Evolutionary conservation across 2,888 invertebrate species (phyloP), one percentile per base, ranked within the genome.

Genomic region (Ypsolopha scabrella): DNA sequence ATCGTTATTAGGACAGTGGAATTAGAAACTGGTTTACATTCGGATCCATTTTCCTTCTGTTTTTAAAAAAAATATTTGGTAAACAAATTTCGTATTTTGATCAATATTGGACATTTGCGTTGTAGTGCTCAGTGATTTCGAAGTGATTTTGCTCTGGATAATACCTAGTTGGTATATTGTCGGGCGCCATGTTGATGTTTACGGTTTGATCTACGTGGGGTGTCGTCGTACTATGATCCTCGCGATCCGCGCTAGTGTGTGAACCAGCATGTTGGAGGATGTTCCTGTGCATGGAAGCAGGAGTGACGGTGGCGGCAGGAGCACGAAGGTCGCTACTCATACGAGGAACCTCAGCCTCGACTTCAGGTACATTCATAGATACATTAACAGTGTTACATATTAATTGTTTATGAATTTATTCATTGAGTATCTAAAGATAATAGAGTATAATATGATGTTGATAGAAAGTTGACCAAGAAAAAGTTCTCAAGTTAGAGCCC

Each of bases 261-360:
- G 24, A 24, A 24, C 24, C 24, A 87, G 76, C 67, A 87, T 87
- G 87, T 80, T 87, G 76, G 87, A 87, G 73, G 81, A 87, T 85
- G 87, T 87, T 57, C 87, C 87, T 59, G 76, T 87, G 58, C 87
- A 87, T 68, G 85, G 82, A 64, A 78, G 75, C 70, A 75, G 80
- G 55, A 73, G 75, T 64, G 82, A 83, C 64, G 55, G 53, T 13
- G 53, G 52, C 35, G 65, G 71, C 64, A 76, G 70, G 61, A 72
- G 59, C 56, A 54, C 74, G 34, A 82, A 81, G 63, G 65, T 73
- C 57, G 67, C 87, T 55, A 80, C 87, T 51, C 95, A 96, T 83
- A 95, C 95, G 81, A 90, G 95, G 74, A 95, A 96, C 83, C 90
- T 95, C 69, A 95, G 95, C 73, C 88, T 95, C 76, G 95, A 95